A percentile compares a stretch with the other conserved stretches of the same genome.
Evolutionary conservation across 2,113 vertebrate genomes (phyloP).

Genomic region (Myotis davidii): DNA sequence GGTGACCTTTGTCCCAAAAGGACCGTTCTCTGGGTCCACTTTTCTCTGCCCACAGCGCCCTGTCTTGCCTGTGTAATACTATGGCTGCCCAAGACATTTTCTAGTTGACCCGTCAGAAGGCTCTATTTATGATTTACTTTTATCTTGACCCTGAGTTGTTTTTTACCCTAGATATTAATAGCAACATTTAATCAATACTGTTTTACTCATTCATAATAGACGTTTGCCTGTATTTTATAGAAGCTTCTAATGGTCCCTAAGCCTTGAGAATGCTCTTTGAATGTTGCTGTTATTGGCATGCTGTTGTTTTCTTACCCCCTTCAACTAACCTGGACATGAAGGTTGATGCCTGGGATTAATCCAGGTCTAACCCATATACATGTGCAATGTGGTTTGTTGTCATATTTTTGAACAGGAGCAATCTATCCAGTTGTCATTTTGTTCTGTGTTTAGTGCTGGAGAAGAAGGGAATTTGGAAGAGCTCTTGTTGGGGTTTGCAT

Average conservation of each 20-base stretch:
- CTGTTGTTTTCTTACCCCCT: background rate
- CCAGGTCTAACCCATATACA: background rate
- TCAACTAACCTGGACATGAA: background rate
- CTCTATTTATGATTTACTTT: background rate
- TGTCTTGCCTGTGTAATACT: background rate
- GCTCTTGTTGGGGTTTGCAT: background rate
- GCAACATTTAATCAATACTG: background rate
- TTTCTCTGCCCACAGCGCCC: background rate
- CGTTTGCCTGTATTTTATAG: slow-evolving; percentile 30
- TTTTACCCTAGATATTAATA: background rate
- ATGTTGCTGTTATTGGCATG: background rate
- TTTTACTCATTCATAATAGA: slow-evolving; percentile 22
- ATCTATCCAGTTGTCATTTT: background rate
- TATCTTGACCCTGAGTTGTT: background rate
- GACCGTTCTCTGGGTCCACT: background rate
- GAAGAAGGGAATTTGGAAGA: background rate
- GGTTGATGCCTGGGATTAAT: background rate
- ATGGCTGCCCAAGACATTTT: background rate
- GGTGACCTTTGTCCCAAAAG: background rate
- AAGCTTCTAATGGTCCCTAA: background rate
- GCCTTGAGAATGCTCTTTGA: background rate
- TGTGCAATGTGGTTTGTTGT: background rate
- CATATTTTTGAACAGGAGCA: background rate
- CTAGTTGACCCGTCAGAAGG: background rate
- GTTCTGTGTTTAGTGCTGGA: background rate